These are phyloP conservation scores for Pelochelys cantorii DNA, from an alignment of 2,797 vertebrate species.

Conservation along the genomic window DNA sequence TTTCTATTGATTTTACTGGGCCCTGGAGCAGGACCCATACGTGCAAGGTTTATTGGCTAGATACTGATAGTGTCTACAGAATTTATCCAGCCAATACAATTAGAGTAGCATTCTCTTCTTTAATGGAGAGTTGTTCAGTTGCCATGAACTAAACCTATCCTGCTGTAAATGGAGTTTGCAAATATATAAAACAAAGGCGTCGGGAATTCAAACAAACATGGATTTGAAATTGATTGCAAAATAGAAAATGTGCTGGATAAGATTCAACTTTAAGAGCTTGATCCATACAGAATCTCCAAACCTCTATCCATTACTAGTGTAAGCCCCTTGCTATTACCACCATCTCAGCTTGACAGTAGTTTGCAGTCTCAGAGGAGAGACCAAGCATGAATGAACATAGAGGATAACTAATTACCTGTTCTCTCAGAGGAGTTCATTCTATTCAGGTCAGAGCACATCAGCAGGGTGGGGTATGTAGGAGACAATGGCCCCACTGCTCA, in stretches of 20 bases:
- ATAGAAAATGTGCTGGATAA: neutral
- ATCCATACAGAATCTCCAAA: neutral
- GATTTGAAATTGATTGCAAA: neutral
- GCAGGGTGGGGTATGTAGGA: neutral
- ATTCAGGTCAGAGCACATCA: neutral
- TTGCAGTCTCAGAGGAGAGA: neutral
- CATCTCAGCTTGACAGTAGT: neutral
- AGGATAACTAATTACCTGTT: neutral
- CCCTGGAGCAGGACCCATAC: constrained; percentile 5
- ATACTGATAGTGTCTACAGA: constrained; percentile 7
- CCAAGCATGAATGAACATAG: neutral
- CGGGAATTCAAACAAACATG: neutral
- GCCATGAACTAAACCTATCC: neutral
- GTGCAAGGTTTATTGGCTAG: constrained; percentile 24
- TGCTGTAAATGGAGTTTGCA: neutral
- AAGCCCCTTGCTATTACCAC: neutral
- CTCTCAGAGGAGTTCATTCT: neutral
- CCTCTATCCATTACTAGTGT: neutral
- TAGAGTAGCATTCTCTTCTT: neutral
- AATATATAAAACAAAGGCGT: neutral
- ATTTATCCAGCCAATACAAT: neutral
- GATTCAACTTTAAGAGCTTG: neutral
- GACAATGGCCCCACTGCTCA: neutral
- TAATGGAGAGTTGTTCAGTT: neutral
- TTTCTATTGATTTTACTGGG: constrained; percentile 19